Percentiles rank a stretch among this genome's conserved stretches.
Conservation (phyloP, 2,888 invertebrate species). For the Biston stratarius region DNA sequence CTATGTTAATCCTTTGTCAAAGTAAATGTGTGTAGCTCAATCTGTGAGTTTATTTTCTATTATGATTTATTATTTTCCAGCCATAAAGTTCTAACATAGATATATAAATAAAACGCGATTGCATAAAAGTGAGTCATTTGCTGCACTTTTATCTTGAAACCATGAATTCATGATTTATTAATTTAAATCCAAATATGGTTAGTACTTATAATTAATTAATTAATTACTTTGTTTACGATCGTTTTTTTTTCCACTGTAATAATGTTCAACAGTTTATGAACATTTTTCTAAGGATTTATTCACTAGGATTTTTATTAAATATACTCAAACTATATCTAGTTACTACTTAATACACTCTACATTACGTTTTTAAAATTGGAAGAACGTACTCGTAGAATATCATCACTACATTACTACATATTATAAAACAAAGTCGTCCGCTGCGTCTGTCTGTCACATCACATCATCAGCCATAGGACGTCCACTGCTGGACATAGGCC, state of each 20-base stretch:
- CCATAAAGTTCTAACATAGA: neutral
- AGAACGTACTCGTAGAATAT: too few species aligned
- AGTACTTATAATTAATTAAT: neutral
- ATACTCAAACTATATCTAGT: too few species aligned
- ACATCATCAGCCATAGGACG: too few species aligned
- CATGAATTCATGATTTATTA: conserved; percentile 6
- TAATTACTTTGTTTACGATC: neutral
- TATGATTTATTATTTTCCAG: neutral
- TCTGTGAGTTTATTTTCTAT: neutral
- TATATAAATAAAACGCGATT: neutral
- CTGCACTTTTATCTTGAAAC: conserved; percentile 36
- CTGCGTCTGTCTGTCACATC: too few species aligned
- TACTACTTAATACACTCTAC: too few species aligned
- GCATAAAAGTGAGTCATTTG: conserved; percentile 37
- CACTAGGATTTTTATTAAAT: neutral
- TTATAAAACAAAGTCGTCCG: too few species aligned
- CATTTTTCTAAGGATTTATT: neutral
- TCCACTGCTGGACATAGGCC: too few species aligned
- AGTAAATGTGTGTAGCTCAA: neutral
- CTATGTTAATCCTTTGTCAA: neutral
- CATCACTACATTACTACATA: too few species aligned
- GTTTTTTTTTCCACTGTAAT: neutral
- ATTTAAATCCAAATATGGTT: neutral
- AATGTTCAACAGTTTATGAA: neutral
- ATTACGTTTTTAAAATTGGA: too few species aligned